Evolutionary conservation across 2,888 invertebrate genomes (phyloP).

Genomic region (Parasteatoda lunata): DNA sequence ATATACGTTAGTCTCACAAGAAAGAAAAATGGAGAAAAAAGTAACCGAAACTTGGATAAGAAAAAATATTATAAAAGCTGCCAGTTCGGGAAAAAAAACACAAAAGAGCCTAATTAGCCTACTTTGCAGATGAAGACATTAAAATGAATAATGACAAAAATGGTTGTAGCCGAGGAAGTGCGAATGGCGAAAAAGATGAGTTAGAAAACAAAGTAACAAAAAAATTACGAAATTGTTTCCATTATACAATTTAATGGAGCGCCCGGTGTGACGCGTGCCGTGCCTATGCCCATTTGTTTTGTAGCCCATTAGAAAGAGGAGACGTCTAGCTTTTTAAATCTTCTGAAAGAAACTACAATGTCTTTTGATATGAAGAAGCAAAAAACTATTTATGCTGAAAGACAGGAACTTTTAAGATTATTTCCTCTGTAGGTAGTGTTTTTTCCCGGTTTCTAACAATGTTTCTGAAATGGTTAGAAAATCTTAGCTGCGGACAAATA

Average conservation of each 20-base stretch:
- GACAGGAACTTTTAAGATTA: slow-evolving; percentile 6
- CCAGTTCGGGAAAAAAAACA: slow-evolving; percentile 23
- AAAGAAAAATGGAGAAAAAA: neutral
- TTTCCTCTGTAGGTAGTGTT: neutral
- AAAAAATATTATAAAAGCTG: slow-evolving; percentile 30
- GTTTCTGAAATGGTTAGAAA: neutral
- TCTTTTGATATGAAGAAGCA: slow-evolving; percentile 26
- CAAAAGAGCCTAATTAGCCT: slow-evolving; percentile 60
- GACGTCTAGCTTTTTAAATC: slow-evolving; percentile 43
- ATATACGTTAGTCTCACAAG: slow-evolving; percentile 14
- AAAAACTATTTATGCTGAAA: slow-evolving; percentile 37
- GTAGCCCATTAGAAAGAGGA: slow-evolving; percentile 36
- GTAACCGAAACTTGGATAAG: neutral
- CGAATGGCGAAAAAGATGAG: slow-evolving; percentile 38
- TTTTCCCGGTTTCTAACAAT: neutral
- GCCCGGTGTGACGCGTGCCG: slow-evolving; percentile 29
- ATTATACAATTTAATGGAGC: slow-evolving; percentile 59
- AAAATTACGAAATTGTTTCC: slow-evolving; percentile 61
- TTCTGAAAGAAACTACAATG: slow-evolving; percentile 18
- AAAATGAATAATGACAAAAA: slow-evolving; percentile 61
- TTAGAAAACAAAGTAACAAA: slow-evolving; percentile 18
- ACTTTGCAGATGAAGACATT: slow-evolving; percentile 52
- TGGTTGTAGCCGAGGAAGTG: slow-evolving; percentile 50
- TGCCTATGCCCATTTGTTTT: slow-evolving; percentile 42
- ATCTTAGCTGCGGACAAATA: neutral